These are phyloP conservation scores for Stenodera caucasica DNA, from an alignment of 2,888 invertebrate genomes.

Conservation along the genomic window DNA sequence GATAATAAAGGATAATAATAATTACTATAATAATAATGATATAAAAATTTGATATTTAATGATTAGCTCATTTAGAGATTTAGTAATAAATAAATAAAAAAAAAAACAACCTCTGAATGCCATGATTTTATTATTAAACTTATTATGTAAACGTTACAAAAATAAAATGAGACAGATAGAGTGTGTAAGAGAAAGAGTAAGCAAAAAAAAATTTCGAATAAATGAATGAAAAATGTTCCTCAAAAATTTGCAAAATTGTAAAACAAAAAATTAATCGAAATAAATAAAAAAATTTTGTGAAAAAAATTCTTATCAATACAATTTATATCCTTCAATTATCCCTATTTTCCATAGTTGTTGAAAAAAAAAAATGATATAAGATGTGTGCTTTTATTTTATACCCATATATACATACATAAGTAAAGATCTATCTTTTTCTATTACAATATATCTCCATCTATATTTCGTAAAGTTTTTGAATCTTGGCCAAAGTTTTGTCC, in stretches of 20 bases:
- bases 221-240: slow-evolving; percentile 7
- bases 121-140: neutral
- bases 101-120: neutral
- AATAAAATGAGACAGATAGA: too few species aligned
- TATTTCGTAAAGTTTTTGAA: neutral
- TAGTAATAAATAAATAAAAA: slow-evolving; percentile 4
- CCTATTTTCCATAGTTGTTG: neutral
- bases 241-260: slow-evolving; percentile 4
- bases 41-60: slow-evolving; percentile 37
- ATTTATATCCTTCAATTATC: neutral
- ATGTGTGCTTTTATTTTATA: neutral
- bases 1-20: too few species aligned
- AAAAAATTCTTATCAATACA: too few species aligned
- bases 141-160: too few species aligned
- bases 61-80: slow-evolving; percentile 39
- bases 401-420: too few species aligned
- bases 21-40: slow-evolving; percentile 14
- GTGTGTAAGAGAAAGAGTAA: neutral
- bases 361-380: neutral
- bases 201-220: too few species aligned
- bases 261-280: neutral
- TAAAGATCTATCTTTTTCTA: too few species aligned
- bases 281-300: neutral
- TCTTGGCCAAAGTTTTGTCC: slow-evolving; percentile 20
- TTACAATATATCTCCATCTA: too few species aligned